Evolutionary conservation across 2,113 vertebrate species (phyloP).

Genomic region (Gasterosteus nipponicus): DNA sequence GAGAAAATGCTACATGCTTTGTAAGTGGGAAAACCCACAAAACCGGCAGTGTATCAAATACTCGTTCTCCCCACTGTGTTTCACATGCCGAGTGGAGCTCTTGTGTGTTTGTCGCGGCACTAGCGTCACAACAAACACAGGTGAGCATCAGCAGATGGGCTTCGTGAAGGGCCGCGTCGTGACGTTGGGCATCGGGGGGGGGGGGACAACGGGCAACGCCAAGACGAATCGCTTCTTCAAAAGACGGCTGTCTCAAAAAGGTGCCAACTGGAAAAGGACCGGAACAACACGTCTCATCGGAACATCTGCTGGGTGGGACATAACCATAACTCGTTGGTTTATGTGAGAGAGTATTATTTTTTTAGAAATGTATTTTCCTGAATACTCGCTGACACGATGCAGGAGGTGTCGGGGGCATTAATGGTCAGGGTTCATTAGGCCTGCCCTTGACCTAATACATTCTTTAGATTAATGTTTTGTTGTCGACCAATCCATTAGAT

Average conservation of each 20-base stretch:
- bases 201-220: neutral
- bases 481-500: neutral
- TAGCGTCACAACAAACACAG: neutral
- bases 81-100: neutral
- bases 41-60: too few species aligned
- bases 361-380: neutral
- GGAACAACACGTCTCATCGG: constrained; percentile 16
- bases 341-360: neutral
- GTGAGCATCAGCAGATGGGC: constrained; percentile 14
- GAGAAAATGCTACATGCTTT: too few species aligned
- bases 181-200: neutral
- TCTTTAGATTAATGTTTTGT: neutral
- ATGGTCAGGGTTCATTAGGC: neutral
- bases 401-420: neutral
- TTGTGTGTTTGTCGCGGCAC: neutral
- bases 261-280: constrained; percentile 14
- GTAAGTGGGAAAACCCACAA: too few species aligned
- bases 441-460: neutral
- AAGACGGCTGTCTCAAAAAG: constrained; percentile 22
- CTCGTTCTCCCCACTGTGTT: neutral
- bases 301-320: constrained; percentile 11
- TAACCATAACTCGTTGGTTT: neutral
- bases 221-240: constrained; percentile 9
- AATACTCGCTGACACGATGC: neutral
- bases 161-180: neutral